Base-by-base conservation (phyloP, 2,797 vertebrate genomes). In the Sarcophilus harrisii region DNA sequence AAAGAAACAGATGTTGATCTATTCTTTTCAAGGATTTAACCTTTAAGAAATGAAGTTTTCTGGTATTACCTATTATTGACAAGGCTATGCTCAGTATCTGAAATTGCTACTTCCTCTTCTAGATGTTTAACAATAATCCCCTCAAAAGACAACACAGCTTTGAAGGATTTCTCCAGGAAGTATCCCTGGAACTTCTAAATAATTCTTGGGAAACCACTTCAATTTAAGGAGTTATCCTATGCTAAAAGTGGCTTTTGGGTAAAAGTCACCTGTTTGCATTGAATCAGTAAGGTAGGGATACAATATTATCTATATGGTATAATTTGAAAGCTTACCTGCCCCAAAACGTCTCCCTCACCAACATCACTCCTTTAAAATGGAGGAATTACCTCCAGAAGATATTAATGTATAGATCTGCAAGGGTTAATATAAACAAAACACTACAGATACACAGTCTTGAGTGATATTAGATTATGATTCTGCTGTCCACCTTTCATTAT, bases 331-430 rank as follows among this genome's bases (percentile, higher is more conserved):
- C 14, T 12, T 27, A 28, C 5, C n/a, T 27, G 38, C 38, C 38
- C 73, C 21, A 27, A 45, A 87, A 87, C 11, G 21, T 87, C 24
- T 27, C 9, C 73, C 54, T 91, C 30, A 93, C 28, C 30, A 94
- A 27, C 57, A 81, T 38, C 92, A 87, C 58, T 55, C 93, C 55
- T 94, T 49, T 96, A 52, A 96, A 94, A 14, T n/a, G 90, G 58
- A 97, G 57, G 57, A 96, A 95, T 60, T 87, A 27, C 27, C 21
- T 49, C 24, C 38, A 45, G 24, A 87, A 49, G 38, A 24, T 87
- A 27, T 49, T 81, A 45, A 45, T 45, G 18, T 45, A 81, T 4
- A 45, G 38, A 87, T 49, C 8, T 87, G 73, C 38, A 49, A 87
- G 24, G 73, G 18, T 12, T 49, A 87, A 49, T 27, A 49, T 45